phyloP scores from a whole-genome alignment of 2,888 invertebrate genomes.

The Beris chalybata region DNA sequence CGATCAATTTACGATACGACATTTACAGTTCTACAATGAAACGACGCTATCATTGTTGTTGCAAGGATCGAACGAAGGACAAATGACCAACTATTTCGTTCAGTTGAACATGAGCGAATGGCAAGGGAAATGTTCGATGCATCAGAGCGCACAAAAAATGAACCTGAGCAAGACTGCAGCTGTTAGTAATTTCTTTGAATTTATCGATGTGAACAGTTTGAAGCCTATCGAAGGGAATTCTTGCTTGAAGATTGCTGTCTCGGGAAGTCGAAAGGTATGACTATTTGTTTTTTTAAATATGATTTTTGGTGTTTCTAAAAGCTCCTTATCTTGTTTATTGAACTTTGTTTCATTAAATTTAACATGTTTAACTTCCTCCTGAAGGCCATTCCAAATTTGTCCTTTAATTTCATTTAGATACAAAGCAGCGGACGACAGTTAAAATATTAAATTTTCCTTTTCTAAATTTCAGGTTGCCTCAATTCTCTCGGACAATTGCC shows the following conservation, averaged over 20 bases:
- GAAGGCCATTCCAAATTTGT: no score
- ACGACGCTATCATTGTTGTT: slow-evolving; percentile 70
- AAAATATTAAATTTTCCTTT: no score
- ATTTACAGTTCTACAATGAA: slow-evolving; percentile 74
- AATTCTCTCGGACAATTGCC: slow-evolving; percentile 74
- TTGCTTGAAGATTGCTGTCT: slow-evolving; percentile 75
- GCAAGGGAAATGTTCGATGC: slow-evolving; percentile 56
- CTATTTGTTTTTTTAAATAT: no score
- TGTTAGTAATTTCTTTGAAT: slow-evolving; percentile 59
- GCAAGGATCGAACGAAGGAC: slow-evolving; percentile 61
- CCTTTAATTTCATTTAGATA: no score
- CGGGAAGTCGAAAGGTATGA: slow-evolving; percentile 65
- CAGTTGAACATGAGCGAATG: slow-evolving; percentile 54
- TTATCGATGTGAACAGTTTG: slow-evolving; percentile 58
- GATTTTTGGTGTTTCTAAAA: no score
- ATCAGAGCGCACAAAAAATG: slow-evolving; percentile 45
- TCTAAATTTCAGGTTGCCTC: slow-evolving; percentile 68
- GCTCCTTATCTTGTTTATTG: no score
- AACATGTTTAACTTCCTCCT: background rate
- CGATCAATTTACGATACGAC: slow-evolving; percentile 60
- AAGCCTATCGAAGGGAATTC: slow-evolving; percentile 69
- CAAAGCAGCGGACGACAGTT: no score
- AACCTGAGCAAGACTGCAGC: slow-evolving; percentile 45
- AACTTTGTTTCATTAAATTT: slow-evolving; percentile 5
- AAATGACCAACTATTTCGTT: slow-evolving; percentile 57